A percentile compares a stretch with the other conserved stretches of the same genome.
Conservation (phyloP, 2,113 vertebrate species). For the Hydropotes inermis region DNA sequence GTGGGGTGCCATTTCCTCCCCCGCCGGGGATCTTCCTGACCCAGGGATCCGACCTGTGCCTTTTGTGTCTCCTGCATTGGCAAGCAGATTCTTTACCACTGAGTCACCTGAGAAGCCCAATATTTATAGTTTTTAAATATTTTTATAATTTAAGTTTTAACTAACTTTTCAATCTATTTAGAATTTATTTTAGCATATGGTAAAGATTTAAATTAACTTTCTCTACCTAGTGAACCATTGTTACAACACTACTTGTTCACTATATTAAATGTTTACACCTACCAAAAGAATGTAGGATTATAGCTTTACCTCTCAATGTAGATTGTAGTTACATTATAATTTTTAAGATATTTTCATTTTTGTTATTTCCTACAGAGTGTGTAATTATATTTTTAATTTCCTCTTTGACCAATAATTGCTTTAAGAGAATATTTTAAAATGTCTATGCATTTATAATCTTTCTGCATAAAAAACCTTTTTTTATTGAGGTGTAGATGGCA, state of each 20-base stretch:
- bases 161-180: not conserved
- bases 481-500: not conserved
- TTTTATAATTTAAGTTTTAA: conserved; percentile 34
- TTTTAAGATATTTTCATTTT: not conserved
- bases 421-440: not conserved
- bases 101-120: not conserved
- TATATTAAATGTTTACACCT: not conserved
- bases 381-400: not conserved
- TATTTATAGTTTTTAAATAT: not conserved
- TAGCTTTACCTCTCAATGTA: not conserved
- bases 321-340: not conserved
- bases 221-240: not conserved
- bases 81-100: not conserved
- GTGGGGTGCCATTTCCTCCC: not conserved
- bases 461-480: not conserved
- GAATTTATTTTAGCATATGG: conserved; percentile 4
- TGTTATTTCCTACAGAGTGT: not conserved
- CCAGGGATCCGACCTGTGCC: not conserved
- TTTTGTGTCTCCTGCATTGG: not conserved
- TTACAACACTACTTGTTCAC: not conserved
- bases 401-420: not conserved
- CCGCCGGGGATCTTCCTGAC: not conserved
- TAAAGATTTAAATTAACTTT: conserved; percentile 34
- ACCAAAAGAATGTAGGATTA: not conserved
- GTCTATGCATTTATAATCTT: not conserved